These are phyloP conservation scores for Osedax fenrisi DNA, from an alignment of 2,888 invertebrate species.

Conservation along the genomic window DNA sequence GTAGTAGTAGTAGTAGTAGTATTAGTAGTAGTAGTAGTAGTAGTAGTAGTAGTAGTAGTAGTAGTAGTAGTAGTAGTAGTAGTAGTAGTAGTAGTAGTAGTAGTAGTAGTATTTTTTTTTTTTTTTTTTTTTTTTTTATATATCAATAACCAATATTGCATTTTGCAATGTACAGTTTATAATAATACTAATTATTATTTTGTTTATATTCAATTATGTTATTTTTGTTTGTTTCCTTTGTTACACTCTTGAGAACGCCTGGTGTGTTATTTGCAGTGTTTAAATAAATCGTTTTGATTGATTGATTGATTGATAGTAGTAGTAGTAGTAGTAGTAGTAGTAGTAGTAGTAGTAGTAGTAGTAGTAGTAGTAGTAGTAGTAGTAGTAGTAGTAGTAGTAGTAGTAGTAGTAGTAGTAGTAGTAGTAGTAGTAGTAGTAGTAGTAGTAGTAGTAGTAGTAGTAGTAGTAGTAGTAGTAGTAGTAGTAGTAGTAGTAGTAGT, in stretches of 20 bases:
- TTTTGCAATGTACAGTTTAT: too few species aligned
- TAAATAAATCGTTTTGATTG: too few species aligned
- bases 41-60: conserved; percentile 23
- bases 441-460: background rate
- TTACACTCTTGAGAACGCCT: too few species aligned
- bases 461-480: background rate
- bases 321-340: background rate
- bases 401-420: background rate
- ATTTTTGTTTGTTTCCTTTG: too few species aligned
- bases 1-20: conserved; percentile 25
- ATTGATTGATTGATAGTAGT: too few species aligned
- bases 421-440: background rate
- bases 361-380: background rate
- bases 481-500: background rate
- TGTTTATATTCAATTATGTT: too few species aligned
- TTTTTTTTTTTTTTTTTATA: too few species aligned
- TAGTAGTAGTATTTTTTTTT: background rate
- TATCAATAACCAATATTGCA: too few species aligned
- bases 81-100: conserved; percentile 18
- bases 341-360: background rate
- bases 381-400: background rate
- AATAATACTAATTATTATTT: too few species aligned
- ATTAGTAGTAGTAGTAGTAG: conserved; percentile 23
- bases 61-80: conserved; percentile 23
- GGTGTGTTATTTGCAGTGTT: too few species aligned